Conservation (phyloP, 2,797 vertebrate species). For the Galagoides demidoff region DNA sequence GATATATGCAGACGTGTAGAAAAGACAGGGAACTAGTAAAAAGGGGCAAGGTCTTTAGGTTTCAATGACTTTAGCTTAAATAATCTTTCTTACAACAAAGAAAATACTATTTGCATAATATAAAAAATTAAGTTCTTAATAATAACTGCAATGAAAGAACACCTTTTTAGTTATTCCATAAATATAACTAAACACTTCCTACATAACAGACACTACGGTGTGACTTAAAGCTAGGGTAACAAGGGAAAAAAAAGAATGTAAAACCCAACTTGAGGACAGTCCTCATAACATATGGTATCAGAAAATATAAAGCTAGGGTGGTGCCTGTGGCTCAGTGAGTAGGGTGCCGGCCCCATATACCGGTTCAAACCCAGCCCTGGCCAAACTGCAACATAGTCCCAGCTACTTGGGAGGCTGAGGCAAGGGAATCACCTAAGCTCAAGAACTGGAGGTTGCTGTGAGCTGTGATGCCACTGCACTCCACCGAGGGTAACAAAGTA, state of each 20-base stretch:
- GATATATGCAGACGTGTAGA: not conserved
- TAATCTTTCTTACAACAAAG: conserved; percentile 25
- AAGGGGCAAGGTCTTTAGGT: not conserved
- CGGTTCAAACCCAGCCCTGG: too few relatives aligned
- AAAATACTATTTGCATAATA: not conserved
- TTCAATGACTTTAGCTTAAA: not conserved
- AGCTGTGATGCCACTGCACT: too few relatives aligned
- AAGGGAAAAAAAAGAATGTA: not conserved
- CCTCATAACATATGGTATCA: not conserved
- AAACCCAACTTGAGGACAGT: not conserved
- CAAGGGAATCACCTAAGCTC: too few relatives aligned
- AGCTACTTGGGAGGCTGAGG: too few relatives aligned
- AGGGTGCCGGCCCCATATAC: too few relatives aligned
- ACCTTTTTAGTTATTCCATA: not conserved
- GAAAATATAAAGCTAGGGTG: not conserved
- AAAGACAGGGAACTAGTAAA: not conserved
- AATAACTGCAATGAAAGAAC: not conserved
- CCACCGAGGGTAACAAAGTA: too few relatives aligned
- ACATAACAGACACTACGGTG: not conserved
- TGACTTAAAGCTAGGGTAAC: too few relatives aligned
- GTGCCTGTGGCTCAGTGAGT: too few relatives aligned
- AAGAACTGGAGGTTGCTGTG: too few relatives aligned
- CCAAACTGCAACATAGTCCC: too few relatives aligned
- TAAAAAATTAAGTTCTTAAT: not conserved
- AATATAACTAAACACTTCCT: not conserved